phyloP scores from a whole-genome alignment of 2,888 invertebrate genomes.

The Amphimallon solstitiale region DNA sequence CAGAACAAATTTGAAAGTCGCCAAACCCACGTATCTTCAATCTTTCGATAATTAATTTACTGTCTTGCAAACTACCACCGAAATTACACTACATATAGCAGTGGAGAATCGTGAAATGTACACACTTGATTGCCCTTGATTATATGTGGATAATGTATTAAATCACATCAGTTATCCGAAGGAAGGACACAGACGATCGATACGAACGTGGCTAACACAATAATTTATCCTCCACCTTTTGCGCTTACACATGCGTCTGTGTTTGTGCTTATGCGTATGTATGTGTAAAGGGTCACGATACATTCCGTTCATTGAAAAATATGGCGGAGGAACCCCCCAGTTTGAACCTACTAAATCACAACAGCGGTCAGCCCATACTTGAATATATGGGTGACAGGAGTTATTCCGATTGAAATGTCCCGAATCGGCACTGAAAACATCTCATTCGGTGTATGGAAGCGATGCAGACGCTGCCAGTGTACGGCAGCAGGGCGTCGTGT shows the following conservation, averaged over 20 bases:
- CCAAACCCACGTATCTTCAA: no score
- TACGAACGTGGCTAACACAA: slow-evolving; percentile 24
- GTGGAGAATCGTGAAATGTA: slow-evolving; percentile 6
- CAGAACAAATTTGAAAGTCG: no score
- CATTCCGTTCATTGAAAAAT: slow-evolving; percentile 35
- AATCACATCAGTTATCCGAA: slow-evolving; percentile 32
- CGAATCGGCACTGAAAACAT: slow-evolving; percentile 39
- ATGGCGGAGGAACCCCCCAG: slow-evolving; percentile 29
- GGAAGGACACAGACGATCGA: slow-evolving; percentile 14
- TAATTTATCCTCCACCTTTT: slow-evolving; percentile 32
- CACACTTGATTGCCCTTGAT: slow-evolving; percentile 31
- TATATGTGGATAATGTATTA: slow-evolving; percentile 35
- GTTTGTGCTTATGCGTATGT: slow-evolving; percentile 1
- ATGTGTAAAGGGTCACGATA: slow-evolving; percentile 19
- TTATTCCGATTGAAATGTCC: slow-evolving; percentile 48
- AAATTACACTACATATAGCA: no score
- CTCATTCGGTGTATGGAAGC: slow-evolving; percentile 18
- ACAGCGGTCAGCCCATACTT: slow-evolving; percentile 51
- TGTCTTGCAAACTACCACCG: no score
- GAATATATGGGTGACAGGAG: slow-evolving; percentile 52
- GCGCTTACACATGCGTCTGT: background rate
- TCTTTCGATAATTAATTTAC: no score
- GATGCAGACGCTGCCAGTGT: background rate
- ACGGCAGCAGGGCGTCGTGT: background rate
- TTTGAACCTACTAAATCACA: slow-evolving; percentile 51